Conservation (phyloP, 2,113 vertebrate species). For the Phrynosoma platyrhinos region DNA sequence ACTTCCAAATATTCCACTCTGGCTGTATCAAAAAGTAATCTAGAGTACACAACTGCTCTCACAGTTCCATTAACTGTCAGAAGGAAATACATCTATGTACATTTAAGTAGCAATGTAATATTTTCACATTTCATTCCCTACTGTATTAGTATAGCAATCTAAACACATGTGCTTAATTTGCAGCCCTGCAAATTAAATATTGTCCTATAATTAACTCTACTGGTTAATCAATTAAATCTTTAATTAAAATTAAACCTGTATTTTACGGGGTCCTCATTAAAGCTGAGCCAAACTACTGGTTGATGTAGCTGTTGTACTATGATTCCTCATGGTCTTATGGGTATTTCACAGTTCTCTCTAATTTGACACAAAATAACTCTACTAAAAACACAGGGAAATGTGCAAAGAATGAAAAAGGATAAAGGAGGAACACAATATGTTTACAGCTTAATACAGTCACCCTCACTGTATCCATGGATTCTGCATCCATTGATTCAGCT, state of each 20-base stretch:
- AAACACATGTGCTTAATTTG: neutral
- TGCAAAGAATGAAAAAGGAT: neutral
- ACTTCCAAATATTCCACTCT: neutral
- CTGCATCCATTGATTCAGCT: no score
- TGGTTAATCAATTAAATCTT: neutral
- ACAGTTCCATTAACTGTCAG: constrained; percentile 30
- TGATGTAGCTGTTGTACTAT: neutral
- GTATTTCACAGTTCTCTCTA: neutral
- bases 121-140: neutral
- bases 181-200: neutral
- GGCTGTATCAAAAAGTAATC: neutral
- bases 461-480: neutral
- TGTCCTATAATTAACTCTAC: neutral
- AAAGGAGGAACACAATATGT: neutral
- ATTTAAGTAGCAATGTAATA: neutral
- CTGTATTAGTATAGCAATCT: neutral
- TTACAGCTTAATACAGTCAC: neutral
- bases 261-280: neutral
- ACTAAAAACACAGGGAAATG: neutral
- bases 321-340: neutral
- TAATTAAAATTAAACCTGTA: neutral
- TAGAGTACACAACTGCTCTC: constrained; percentile 24
- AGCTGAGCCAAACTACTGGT: neutral
- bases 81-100: neutral
- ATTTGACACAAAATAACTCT: no score